These are phyloP conservation scores for Camponotus floridanus DNA, from an alignment of 1,140 invertebrate species.

Conservation along the genomic window DNA sequence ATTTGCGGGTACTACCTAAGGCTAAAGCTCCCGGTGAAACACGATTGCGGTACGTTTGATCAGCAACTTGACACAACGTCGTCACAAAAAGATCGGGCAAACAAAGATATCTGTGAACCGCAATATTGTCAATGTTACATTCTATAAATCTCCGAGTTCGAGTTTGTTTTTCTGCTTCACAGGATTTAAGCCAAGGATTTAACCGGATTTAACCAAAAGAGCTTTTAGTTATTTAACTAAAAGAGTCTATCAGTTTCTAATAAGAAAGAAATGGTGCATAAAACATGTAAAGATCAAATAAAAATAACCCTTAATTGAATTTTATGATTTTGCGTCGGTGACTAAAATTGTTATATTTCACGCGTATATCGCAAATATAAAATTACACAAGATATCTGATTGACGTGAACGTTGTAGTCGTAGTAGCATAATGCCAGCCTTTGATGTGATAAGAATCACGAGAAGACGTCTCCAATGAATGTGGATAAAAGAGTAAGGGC, in stretches of 20 bases:
- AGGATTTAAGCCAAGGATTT: neutral
- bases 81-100: constrained; percentile 29
- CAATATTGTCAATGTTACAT: constrained; percentile 22
- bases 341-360: neutral
- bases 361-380: neutral
- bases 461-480: neutral
- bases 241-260: constrained; percentile 1
- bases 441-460: constrained; percentile 52
- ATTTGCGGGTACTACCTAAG: constrained; percentile 25
- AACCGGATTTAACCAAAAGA: no score
- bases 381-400: constrained; percentile 2
- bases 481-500: constrained; percentile 21
- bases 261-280: neutral
- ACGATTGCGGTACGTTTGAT: neutral
- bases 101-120: constrained; percentile 13
- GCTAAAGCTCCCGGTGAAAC: neutral
- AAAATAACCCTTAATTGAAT: neutral
- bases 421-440: constrained; percentile 37
- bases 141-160: neutral
- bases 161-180: constrained; percentile 1
- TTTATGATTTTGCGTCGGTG: neutral
- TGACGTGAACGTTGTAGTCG: constrained; percentile 10
- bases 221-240: constrained; percentile 5
- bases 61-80: constrained; percentile 11
- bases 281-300: neutral